Base-by-base conservation (phyloP, 2,888 invertebrate genomes). In the Trissonchulus sp. region DNA sequence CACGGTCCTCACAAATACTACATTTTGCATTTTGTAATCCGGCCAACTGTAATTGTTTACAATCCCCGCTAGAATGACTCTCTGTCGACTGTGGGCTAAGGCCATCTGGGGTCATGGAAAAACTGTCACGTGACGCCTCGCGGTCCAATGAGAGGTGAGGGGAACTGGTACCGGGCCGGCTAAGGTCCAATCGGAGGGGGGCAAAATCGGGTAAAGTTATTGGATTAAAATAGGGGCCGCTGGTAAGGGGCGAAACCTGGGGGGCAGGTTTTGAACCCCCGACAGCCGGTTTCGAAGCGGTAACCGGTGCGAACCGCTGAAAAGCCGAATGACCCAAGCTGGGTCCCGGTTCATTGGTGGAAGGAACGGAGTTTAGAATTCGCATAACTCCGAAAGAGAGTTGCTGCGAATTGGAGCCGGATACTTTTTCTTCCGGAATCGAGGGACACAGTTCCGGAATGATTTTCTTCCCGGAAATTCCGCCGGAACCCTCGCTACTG, bases 1-100 rank as follows among this genome's bases (percentile, higher is more conserved):
- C 73, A 18, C 38, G 63, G 31, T 73, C 73, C n/a, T 68, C 73
- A 33, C 73, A 73, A 23, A 73, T 48, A 3, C 28, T 18, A 65
- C 73, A 69, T 8, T 23, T 33, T 8, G 15, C 35, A n/a, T n/a
- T 33, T 8, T 48, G 48, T 8, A 23, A 8, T 48, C 48, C 48
- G 8, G 8, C 48, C n/a, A n/a, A n/a, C n/a, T n/a, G n/a, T n/a
- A n/a, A n/a, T n/a, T n/a, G n/a, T n/a, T n/a, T n/a, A n/a, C n/a
- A n/a, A n/a, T n/a, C n/a, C 8, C 48, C 48, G 48, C 48, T 48
- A 23, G 48, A 48, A 23, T 48, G 48, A 48, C 48, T 48, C 48
- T 48, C 48, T 23, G 48, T 48, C 8, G 48, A 48, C 23, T 48
- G 48, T 8, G 48, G 48, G 48, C 8, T 15, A 23, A 8, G 8